Evolutionary conservation across 2,888 invertebrate species (phyloP).

Genomic region (Lathronympha strigana): DNA sequence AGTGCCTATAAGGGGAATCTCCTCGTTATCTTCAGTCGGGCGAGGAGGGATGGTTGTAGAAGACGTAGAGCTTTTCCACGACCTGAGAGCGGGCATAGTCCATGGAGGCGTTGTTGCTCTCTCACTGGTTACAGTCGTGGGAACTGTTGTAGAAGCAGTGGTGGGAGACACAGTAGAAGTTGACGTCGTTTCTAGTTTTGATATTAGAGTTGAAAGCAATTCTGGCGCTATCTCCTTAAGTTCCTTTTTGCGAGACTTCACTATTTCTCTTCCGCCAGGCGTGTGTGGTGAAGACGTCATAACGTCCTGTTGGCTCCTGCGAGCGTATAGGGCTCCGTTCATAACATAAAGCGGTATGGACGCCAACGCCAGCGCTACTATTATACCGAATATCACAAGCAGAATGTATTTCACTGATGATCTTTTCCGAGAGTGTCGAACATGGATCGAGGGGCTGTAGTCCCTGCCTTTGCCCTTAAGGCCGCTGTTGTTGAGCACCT

Average conservation of each 20-base stretch:
- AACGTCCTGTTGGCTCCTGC: conserved; percentile 56
- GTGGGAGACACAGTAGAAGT: conserved; percentile 52
- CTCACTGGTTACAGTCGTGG: conserved; percentile 56
- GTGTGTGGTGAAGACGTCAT: conserved; percentile 60
- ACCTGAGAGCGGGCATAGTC: conserved; percentile 81
- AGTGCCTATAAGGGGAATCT: conserved; percentile 63
- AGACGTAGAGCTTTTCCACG: conserved; percentile 69
- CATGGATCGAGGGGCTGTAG: conserved; percentile 77
- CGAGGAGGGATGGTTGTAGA: conserved; percentile 65
- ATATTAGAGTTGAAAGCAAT: conserved; percentile 57
- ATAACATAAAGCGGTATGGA: conserved; percentile 70
- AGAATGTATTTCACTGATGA: conserved; percentile 70
- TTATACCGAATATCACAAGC: conserved; percentile 67
- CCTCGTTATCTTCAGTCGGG: conserved; percentile 63
- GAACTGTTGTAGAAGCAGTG: conserved; percentile 53
- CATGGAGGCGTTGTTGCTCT: conserved; percentile 74
- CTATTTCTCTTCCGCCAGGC: conserved; percentile 63
- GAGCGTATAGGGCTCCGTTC: conserved; percentile 63
- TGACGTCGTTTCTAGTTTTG: conserved; percentile 59
- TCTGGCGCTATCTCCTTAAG: conserved; percentile 62
- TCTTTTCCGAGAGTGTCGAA: conserved; percentile 68
- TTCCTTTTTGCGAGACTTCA: conserved; percentile 73
- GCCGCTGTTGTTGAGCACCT: conserved; percentile 85
- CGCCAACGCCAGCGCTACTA: conserved; percentile 65
- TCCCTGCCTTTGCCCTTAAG: conserved; percentile 81